Base-by-base conservation (phyloP, 1,140 invertebrate genomes). In the Metopolophium dirhodum region DNA sequence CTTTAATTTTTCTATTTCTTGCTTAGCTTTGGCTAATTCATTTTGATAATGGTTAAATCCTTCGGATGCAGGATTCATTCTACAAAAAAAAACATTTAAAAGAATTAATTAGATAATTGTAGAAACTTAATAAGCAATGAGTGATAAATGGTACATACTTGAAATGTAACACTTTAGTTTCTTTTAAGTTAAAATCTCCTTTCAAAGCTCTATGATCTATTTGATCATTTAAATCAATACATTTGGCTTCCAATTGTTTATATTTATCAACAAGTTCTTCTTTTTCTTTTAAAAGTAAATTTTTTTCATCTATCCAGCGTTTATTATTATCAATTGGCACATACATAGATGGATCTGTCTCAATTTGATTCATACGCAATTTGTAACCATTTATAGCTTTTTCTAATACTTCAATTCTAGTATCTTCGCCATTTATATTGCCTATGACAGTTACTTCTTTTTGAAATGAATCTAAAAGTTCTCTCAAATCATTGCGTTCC, bases 21-120 rank as follows among this genome's bases (percentile, higher is more conserved):
- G 96, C 94, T 97, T 96, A 18, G 98, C 95, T 57, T 96, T 96
- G 94, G 96, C 96, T 37, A 98, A 95, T 94, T 97, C 96, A 91
- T 96, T 96, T 94, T 96, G 96, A 11, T 96, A 95, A 93, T 96
- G 95, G 94, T 97, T 95, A 94, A 97, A 96, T 0, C 97, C 97
- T 90, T 97, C 95, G 0, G 96, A 95, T 4, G 97, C 96, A 1
- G 98, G 98, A 95, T 99, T 98, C 93, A 97, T 96, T 86, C 95
- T 98, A 96, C 87, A 97, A 95, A 94, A 95, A 94, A 54, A 98
- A 94, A 57, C 9, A 93, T n/a, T 88, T 35, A 49, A 88, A 51
- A 26, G 37, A 90, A 85, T 7, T 23, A 35, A 51, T 20, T 9
- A 26, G 14, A 82, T 87, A 37, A 61, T 49, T 54, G 9, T 22